phyloP scores from a whole-genome alignment of 2,888 invertebrate genomes.

The Aphidoletes aphidimyza region DNA sequence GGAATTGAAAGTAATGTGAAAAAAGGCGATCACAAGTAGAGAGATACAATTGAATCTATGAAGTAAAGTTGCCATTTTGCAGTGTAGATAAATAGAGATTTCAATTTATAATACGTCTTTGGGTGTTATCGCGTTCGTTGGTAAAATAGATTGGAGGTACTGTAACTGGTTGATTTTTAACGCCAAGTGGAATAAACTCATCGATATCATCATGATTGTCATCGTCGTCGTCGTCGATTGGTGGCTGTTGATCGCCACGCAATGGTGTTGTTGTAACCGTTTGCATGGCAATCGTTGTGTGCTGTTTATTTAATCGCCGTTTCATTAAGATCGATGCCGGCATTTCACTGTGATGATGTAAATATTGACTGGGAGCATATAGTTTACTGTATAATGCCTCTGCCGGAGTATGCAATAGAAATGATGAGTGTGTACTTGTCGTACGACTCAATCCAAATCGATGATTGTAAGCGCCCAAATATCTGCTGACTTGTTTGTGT shows the following conservation, averaged over 20 bases:
- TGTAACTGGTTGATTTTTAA: background rate
- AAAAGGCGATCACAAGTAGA: background rate
- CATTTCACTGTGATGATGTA: background rate
- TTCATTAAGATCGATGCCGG: background rate
- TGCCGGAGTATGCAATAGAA: background rate
- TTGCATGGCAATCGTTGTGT: background rate
- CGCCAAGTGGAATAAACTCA: conserved; percentile 12
- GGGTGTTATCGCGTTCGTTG: conserved; percentile 11
- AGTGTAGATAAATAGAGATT: background rate
- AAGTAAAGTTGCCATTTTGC: background rate
- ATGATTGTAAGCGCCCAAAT: background rate
- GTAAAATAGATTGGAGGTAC: conserved; percentile 33
- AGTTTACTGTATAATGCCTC: background rate
- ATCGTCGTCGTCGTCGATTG: conserved; percentile 51
- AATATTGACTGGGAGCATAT: background rate
- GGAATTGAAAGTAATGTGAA: background rate
- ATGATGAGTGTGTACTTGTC: background rate
- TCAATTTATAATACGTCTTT: background rate
- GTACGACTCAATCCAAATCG: background rate
- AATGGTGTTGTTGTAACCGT: conserved; percentile 32
- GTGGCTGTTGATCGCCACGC: conserved; percentile 55
- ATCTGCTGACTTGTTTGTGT: no score
- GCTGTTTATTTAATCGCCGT: background rate
- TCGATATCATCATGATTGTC: conserved; percentile 47
- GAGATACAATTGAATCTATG: background rate